Evolutionary conservation across 2,888 invertebrate species (phyloP).

Genomic region (Folsomia candida): DNA sequence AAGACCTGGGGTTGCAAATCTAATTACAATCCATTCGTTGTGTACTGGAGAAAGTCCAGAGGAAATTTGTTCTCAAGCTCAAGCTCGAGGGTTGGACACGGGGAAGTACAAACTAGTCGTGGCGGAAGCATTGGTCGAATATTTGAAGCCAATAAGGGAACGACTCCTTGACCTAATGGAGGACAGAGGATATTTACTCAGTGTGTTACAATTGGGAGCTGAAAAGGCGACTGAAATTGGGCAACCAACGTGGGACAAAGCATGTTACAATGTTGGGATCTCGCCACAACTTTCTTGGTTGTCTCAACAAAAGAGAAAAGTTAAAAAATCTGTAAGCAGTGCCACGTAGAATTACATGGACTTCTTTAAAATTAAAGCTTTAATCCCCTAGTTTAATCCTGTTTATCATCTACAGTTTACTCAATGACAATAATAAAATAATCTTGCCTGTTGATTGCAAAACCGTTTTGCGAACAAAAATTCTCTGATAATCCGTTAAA

Average conservation of each 20-base stretch:
- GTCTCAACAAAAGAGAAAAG: conserved; percentile 13
- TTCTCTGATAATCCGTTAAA: no score
- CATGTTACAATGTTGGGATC: conserved; percentile 63
- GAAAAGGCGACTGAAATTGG: conserved; percentile 65
- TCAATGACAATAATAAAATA: no score
- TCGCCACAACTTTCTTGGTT: conserved; percentile 34
- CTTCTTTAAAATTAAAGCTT: no score
- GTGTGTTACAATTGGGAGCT: conserved; percentile 64
- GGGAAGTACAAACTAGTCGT: conserved; percentile 73
- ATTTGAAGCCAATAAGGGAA: conserved; percentile 68
- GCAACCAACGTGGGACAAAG: conserved; percentile 63
- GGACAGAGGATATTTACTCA: conserved; percentile 64
- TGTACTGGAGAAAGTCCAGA: conserved; percentile 66
- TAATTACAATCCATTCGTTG: conserved; percentile 78
- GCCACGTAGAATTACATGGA: no score
- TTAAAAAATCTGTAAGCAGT: neutral
- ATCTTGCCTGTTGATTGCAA: no score
- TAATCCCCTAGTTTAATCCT: no score
- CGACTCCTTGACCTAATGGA: conserved; percentile 61
- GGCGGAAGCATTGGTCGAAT: conserved; percentile 69
- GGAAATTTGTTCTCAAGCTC: conserved; percentile 67
- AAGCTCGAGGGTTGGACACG: conserved; percentile 66
- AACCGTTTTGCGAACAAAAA: no score
- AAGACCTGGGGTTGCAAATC: conserved; percentile 85
- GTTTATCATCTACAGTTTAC: no score